phyloP scores from a whole-genome alignment of 1,140 invertebrate species.

The Penaeus japonicus region DNA sequence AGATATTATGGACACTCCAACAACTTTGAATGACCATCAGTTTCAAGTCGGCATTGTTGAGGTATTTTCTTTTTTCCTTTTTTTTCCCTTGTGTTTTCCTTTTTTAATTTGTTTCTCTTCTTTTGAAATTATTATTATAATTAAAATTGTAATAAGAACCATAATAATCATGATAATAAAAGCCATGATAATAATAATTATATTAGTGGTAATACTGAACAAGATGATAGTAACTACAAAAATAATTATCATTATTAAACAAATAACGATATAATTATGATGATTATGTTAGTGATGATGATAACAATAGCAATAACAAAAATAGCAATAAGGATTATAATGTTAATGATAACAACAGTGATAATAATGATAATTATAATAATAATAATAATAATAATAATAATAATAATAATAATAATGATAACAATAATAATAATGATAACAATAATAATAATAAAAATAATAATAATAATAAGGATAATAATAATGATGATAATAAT shows the following conservation, averaged over 20 bases:
- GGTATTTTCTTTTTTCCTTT: no score
- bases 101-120: no score
- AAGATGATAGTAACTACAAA: neutral
- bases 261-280: neutral
- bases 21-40: no score
- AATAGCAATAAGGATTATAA: neutral
- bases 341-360: neutral
- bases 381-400: neutral
- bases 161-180: neutral
- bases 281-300: neutral
- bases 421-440: neutral
- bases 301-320: neutral
- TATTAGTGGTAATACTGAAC: neutral
- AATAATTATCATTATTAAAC: neutral
- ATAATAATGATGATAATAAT: neutral
- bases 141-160: neutral
- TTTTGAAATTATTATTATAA: neutral
- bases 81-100: no score
- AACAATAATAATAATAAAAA: neutral
- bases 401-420: neutral
- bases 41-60: no score
- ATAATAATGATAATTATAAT: neutral
- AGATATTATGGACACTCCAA: no score
- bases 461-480: neutral
- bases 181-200: neutral